Percentiles rank a stretch among this genome's conserved stretches.
Evolutionary conservation across 2,888 invertebrate species (phyloP).

Genomic region (Xanthia icteritia): DNA sequence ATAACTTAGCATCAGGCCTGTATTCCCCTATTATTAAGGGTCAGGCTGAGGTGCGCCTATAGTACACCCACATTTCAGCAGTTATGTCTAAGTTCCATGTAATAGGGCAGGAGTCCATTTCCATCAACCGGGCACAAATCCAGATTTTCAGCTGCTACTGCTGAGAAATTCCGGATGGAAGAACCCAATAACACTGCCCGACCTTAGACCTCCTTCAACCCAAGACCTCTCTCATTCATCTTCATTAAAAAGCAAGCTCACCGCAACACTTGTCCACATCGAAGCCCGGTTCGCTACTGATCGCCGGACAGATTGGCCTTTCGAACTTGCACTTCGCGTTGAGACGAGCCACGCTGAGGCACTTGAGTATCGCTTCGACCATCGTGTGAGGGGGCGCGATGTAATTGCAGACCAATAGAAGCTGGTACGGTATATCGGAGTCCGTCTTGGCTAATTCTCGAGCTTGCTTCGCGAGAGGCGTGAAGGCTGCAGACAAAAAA

Average conservation of each 20-base stretch:
- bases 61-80: background rate
- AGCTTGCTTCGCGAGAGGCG: slow-evolving; percentile 60
- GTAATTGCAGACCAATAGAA: slow-evolving; percentile 53
- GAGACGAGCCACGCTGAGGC: slow-evolving; percentile 62
- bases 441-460: background rate
- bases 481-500: slow-evolving; percentile 48
- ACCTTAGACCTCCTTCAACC: no score
- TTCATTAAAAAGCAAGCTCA: background rate
- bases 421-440: background rate
- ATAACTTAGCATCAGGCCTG: no score
- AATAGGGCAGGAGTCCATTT: background rate
- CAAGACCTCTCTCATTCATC: background rate
- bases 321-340: slow-evolving; percentile 76
- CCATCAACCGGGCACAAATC: background rate
- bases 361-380: slow-evolving; percentile 58
- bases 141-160: no score
- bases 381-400: slow-evolving; percentile 74
- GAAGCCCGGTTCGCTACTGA: slow-evolving; percentile 57
- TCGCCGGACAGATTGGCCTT: slow-evolving; percentile 67
- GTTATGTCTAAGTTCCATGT: background rate
- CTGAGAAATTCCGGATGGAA: background rate
- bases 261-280: slow-evolving; percentile 49
- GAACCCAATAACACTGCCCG: background rate
- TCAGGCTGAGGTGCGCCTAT: no score
- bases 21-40: no score